Percentiles rank a stretch among this genome's conserved stretches.
Conservation (phyloP, 2,113 vertebrate genomes). For the Paramisgurnus dabryanus region DNA sequence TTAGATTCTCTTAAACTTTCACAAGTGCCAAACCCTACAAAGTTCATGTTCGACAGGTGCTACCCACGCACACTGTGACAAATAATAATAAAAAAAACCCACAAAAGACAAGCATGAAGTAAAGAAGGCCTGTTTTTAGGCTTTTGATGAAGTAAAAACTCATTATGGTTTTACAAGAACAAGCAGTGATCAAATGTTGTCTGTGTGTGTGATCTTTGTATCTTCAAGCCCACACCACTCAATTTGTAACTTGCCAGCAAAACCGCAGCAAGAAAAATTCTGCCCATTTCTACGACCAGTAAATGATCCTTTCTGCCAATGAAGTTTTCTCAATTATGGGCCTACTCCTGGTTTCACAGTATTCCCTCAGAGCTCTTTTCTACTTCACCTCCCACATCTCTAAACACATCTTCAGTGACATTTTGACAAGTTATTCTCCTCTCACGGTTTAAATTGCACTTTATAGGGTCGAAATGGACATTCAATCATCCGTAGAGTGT, state of each 20-base stretch:
- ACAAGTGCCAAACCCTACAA: slow-evolving; percentile 24
- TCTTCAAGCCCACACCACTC: slow-evolving; percentile 8
- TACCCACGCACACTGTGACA: slow-evolving; percentile 1
- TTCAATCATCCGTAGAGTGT: slow-evolving; percentile 1
- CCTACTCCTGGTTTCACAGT: slow-evolving; percentile 1
- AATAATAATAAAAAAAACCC: not conserved
- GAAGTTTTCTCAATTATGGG: slow-evolving; percentile 2
- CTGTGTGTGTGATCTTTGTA: not conserved
- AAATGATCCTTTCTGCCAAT: not conserved
- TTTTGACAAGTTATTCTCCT: slow-evolving; percentile 16
- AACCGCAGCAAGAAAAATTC: not conserved
- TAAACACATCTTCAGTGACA: slow-evolving; percentile 20
- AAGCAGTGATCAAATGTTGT: not conserved
- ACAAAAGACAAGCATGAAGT: not conserved
- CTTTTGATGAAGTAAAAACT: slow-evolving; percentile 25
- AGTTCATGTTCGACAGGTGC: not conserved
- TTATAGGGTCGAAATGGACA: not conserved
- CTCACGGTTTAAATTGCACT: slow-evolving; percentile 4
- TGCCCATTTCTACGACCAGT: not conserved
- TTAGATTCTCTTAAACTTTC: slow-evolving; percentile 18
- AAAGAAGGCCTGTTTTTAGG: not conserved
- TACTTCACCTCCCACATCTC: slow-evolving; percentile 8
- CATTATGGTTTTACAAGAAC: slow-evolving; percentile 24
- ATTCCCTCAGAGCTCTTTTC: slow-evolving; percentile 10
- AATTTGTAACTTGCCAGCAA: slow-evolving; percentile 10